Evolutionary conservation across 2,888 invertebrate genomes (phyloP).

Genomic region (Limenitis camilla): DNA sequence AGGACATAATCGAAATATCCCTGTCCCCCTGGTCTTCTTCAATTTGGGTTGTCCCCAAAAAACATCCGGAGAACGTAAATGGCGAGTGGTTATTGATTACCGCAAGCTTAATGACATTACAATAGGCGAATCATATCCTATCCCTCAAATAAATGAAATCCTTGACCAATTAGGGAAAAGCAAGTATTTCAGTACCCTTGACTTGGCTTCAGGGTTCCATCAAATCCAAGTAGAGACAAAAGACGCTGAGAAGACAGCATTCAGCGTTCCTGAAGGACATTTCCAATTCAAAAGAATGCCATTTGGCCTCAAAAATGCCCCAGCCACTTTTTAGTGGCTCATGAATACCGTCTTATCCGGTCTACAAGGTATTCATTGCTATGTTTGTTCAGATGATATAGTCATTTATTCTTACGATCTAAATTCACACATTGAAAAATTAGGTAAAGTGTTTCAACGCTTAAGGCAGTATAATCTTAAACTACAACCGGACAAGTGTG

Average conservation of each 20-base stretch:
- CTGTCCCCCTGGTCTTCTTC: slow-evolving; percentile 27
- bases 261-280: not conserved
- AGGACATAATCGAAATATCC: slow-evolving; percentile 12
- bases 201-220: slow-evolving; percentile 12
- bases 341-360: too few species aligned
- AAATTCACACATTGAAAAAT: slow-evolving; percentile 32
- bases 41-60: slow-evolving; percentile 24
- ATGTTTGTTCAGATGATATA: slow-evolving; percentile 34
- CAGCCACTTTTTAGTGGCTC: too few species aligned
- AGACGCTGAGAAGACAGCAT: slow-evolving; percentile 1
- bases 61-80: slow-evolving; percentile 22
- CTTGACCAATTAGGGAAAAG: slow-evolving; percentile 25
- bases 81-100: too few species aligned
- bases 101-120: slow-evolving; percentile 28
- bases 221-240: slow-evolving; percentile 5
- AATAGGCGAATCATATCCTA: slow-evolving; percentile 24
- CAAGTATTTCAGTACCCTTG: slow-evolving; percentile 20
- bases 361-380: slow-evolving; percentile 26
- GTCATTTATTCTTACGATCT: slow-evolving; percentile 30
- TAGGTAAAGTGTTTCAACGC: slow-evolving; percentile 30
- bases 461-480: slow-evolving; percentile 29
- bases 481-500: slow-evolving; percentile 38
- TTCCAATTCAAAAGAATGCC: slow-evolving; percentile 15
- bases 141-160: slow-evolving; percentile 28
- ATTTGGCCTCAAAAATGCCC: too few species aligned